A percentile compares a stretch with the other conserved stretches of the same genome.
Conservation (phyloP, 2,113 vertebrate species). For the Microtus montanus region DNA sequence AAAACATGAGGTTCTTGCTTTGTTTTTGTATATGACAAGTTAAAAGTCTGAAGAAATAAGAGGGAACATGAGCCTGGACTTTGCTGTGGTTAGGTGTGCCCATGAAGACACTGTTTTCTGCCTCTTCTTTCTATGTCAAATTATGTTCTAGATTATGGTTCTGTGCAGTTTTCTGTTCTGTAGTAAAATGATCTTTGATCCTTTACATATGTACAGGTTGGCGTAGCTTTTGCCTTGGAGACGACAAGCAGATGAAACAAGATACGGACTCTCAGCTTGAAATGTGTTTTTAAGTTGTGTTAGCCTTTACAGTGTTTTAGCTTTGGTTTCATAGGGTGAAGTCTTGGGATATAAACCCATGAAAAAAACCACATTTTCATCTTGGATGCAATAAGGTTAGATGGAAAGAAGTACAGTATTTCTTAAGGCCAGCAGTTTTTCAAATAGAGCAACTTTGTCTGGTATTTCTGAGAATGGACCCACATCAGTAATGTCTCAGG, state of each 20-base stretch:
- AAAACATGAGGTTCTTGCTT: not conserved
- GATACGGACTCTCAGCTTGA: not conserved
- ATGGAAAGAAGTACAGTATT: not conserved
- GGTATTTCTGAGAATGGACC: not conserved
- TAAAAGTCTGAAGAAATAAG: not conserved
- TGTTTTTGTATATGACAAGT: not conserved
- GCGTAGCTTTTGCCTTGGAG: rapidly evolving
- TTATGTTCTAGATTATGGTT: not conserved
- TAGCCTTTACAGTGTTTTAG: not conserved
- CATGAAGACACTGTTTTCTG: rapidly evolving
- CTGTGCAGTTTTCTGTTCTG: not conserved
- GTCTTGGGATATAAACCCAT: not conserved
- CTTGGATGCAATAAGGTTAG: not conserved
- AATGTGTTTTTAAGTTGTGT: not conserved
- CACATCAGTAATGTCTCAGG: not conserved
- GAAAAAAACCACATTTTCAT: not conserved
- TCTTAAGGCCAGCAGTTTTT: not conserved
- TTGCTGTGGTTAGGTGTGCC: not conserved
- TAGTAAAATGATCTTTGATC: not conserved
- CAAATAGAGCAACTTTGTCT: not conserved
- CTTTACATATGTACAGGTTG: not conserved
- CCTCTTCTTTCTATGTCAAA: not conserved
- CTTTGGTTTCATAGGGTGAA: not conserved
- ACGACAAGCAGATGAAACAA: not conserved
- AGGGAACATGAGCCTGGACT: not conserved